These are phyloP conservation scores for Kradibia gibbosae DNA, from an alignment of 1,140 invertebrate species.

Conservation along the genomic window DNA sequence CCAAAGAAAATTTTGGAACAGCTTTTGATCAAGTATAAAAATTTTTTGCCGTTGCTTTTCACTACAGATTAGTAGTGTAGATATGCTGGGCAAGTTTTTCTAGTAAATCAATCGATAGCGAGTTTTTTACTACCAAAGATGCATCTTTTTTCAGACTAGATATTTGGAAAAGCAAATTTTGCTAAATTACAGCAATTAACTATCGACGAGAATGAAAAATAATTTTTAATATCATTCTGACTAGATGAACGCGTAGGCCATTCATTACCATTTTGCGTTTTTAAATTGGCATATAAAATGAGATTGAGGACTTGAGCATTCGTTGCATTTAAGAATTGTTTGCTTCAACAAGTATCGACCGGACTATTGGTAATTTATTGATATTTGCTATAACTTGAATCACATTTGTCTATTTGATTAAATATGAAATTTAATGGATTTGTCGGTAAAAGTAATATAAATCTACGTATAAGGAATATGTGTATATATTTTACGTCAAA, in stretches of 20 bases:
- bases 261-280: neutral
- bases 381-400: neutral
- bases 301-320: conserved; percentile 53
- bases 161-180: neutral
- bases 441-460: neutral
- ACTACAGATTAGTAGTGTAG: neutral
- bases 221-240: neutral
- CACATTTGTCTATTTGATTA: neutral
- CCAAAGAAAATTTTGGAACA: too few species aligned
- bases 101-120: neutral
- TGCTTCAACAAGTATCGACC: conserved; percentile 25
- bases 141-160: neutral
- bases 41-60: too few species aligned
- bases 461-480: too few species aligned
- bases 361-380: neutral
- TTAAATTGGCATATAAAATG: conserved; percentile 51
- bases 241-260: neutral
- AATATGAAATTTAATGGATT: neutral
- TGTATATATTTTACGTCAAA: too few species aligned
- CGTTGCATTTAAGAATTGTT: conserved; percentile 59
- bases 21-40: too few species aligned
- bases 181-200: neutral
- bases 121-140: conserved; percentile 7
- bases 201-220: neutral
- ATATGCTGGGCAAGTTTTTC: neutral